These are phyloP conservation scores for Aricia agestis DNA, from an alignment of 1,140 invertebrate species.

Conservation along the genomic window DNA sequence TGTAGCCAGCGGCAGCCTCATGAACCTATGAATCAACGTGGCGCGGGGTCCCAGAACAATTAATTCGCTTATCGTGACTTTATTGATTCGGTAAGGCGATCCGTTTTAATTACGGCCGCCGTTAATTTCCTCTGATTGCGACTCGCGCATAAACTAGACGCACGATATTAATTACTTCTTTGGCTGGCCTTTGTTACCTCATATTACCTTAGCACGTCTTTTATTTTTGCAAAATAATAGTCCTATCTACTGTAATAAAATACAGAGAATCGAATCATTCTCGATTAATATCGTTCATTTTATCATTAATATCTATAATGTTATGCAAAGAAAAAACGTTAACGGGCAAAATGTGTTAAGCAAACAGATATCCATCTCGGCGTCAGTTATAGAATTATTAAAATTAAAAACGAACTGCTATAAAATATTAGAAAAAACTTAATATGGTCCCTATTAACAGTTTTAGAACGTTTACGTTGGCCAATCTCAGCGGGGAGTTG, in stretches of 20 bases:
- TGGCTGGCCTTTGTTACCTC: neutral
- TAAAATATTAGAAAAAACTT: constrained; percentile 13
- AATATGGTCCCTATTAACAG: constrained; percentile 9
- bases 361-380: neutral
- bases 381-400: constrained; percentile 3
- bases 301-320: constrained; percentile 4
- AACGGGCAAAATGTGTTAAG: neutral
- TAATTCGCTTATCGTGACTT: constrained; percentile 68
- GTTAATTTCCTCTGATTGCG: constrained; percentile 63
- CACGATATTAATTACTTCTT: neutral
- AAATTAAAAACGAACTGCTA: neutral
- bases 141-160: neutral
- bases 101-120: constrained; percentile 70
- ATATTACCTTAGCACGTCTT: no score
- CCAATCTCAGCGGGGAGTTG: constrained; percentile 5
- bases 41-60: constrained; percentile 48
- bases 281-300: neutral
- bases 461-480: neutral
- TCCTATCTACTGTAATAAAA: neutral
- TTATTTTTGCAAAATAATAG: no score
- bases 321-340: neutral
- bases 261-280: neutral
- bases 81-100: constrained; percentile 73
- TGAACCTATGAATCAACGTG: neutral
- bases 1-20: no score